phyloP scores from a whole-genome alignment of 2,113 vertebrate genomes.

The Nyctereutes procyonoides region DNA sequence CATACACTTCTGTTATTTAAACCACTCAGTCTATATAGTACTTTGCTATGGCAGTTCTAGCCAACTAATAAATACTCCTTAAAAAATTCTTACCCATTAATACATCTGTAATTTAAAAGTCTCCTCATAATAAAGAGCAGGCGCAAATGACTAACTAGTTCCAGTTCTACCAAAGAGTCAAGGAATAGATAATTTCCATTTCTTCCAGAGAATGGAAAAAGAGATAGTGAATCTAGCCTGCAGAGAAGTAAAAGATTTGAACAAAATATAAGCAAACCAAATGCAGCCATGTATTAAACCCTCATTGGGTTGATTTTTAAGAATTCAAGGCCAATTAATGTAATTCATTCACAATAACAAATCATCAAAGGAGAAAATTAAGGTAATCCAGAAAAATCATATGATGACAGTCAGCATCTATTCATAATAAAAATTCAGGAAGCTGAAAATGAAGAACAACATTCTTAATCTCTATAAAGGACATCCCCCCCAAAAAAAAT shows the following conservation, averaged over 20 bases:
- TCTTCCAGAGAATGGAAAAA: not conserved
- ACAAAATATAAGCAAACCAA: not conserved
- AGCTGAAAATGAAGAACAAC: not conserved
- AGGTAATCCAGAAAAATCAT: not conserved
- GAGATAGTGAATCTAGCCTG: not conserved
- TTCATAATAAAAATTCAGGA: not conserved
- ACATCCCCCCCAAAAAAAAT: not conserved
- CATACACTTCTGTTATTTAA: not conserved
- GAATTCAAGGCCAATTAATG: not conserved
- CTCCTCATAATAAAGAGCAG: not conserved
- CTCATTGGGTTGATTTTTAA: not conserved
- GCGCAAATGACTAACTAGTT: not conserved
- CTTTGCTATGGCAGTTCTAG: not conserved
- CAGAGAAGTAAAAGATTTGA: not conserved
- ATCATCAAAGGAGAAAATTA: not conserved
- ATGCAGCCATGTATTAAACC: not conserved
- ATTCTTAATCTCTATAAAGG: not conserved
- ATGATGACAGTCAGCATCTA: not conserved
- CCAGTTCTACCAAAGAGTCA: not conserved
- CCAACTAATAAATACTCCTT: not conserved
- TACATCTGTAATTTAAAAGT: not conserved
- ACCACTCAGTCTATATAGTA: no score
- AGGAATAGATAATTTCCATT: not conserved
- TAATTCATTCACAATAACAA: not conserved
- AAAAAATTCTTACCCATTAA: not conserved